Evolutionary conservation across 2,113 vertebrate genomes (phyloP).

Genomic region (Trematocara stigmaticum): DNA sequence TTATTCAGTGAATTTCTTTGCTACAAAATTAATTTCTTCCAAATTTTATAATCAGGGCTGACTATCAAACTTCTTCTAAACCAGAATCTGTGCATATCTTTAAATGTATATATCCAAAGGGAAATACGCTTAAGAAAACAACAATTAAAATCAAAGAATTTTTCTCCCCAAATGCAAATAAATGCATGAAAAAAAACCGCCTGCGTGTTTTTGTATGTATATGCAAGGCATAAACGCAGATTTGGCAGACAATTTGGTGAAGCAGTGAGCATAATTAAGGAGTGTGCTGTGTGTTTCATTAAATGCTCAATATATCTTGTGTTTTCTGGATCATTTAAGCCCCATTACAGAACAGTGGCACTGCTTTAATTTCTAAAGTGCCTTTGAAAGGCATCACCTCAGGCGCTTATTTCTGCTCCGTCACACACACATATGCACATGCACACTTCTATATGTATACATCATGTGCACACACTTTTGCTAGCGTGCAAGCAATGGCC

Average conservation of each 20-base stretch:
- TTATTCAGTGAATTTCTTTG: not conserved
- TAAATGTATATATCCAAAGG: not conserved
- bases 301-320: conserved; percentile 82
- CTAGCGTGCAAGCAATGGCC: not conserved
- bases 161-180: not conserved
- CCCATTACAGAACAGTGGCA: conserved; percentile 79
- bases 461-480: not conserved
- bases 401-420: conserved; percentile 58
- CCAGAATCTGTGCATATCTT: not conserved
- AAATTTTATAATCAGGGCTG: not conserved
- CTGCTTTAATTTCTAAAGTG: conserved; percentile 81
- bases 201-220: not conserved
- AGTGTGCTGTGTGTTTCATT: conserved; percentile 72
- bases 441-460: not conserved
- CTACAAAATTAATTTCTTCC: not conserved
- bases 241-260: conserved; percentile 30
- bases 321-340: conserved; percentile 84
- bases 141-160: not conserved
- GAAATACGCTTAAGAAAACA: not conserved
- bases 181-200: not conserved
- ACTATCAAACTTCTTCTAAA: not conserved
- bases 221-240: conserved; percentile 3
- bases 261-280: conserved; percentile 59
- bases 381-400: conserved; percentile 76
- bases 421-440: not conserved